A percentile compares a stretch with the other conserved stretches of the same genome.
phyloP scores from a whole-genome alignment of 1,140 invertebrate genomes.

The Heliconius hewitsoni region DNA sequence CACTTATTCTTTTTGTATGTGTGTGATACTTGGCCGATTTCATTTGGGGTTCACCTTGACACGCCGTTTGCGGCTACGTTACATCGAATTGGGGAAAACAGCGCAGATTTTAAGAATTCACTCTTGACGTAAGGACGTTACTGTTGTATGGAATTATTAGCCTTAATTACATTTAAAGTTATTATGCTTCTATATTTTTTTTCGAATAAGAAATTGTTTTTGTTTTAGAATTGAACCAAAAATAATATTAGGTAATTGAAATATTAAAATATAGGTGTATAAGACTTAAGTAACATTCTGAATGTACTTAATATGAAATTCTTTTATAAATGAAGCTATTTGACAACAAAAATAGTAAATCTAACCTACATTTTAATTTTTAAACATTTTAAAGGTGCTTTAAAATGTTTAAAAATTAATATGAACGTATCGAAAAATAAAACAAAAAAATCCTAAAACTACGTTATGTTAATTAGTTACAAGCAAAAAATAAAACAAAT shows the following conservation, averaged over 20 bases:
- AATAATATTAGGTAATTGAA: background rate
- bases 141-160: constrained; percentile 36
- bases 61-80: constrained; percentile 71
- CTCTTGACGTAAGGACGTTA: constrained; percentile 38
- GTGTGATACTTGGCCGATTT: constrained; percentile 70
- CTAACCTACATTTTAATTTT: too few species aligned
- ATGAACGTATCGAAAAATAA: too few species aligned
- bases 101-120: constrained; percentile 40
- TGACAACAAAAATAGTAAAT: too few species aligned
- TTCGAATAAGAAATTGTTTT: background rate
- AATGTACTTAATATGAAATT: too few species aligned
- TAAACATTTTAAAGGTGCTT: too few species aligned
- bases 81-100: constrained; percentile 56
- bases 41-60: constrained; percentile 67
- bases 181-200: constrained; percentile 7
- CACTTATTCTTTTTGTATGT: constrained; percentile 62
- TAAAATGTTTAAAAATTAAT: too few species aligned
- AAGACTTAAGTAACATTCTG: too few species aligned
- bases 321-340: too few species aligned
- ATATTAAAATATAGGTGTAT: background rate
- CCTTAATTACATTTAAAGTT: constrained; percentile 37
- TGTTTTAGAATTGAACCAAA: background rate
- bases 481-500: too few species aligned
- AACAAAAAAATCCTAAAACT: too few species aligned
- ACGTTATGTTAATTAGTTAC: too few species aligned